Conservation (phyloP, 2,797 vertebrate species). For the Myotis myotis region DNA sequence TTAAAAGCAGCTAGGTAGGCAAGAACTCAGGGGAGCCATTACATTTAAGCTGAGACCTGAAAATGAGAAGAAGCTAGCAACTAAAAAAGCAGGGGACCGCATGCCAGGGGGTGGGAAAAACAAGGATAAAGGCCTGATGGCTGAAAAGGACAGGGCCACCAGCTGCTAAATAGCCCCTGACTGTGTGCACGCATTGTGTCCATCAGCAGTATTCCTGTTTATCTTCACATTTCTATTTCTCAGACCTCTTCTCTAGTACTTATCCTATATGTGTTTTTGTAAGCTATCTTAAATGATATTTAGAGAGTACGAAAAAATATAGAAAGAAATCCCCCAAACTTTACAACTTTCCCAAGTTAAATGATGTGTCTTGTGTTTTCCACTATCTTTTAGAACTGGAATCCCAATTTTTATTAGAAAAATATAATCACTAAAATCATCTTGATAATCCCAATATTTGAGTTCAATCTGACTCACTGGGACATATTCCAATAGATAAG, state of each 20-base stretch:
- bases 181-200: fast-evolving
- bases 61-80: neutral
- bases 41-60: neutral
- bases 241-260: neutral
- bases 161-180: neutral
- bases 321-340: neutral
- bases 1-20: neutral
- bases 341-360: neutral
- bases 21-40: neutral
- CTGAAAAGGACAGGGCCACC: no score
- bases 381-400: neutral
- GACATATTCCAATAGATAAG: neutral
- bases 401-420: constrained; percentile 2
- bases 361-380: neutral
- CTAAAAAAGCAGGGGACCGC: neutral
- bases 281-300: neutral
- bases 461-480: neutral
- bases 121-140: neutral
- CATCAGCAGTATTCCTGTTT: neutral
- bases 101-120: neutral
- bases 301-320: neutral
- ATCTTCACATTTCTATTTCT: neutral
- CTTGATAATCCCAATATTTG: neutral
- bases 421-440: neutral
- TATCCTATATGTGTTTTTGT: neutral